These are phyloP conservation scores for Drosophila tani DNA, from an alignment of 1,140 invertebrate genomes.

Conservation along the genomic window DNA sequence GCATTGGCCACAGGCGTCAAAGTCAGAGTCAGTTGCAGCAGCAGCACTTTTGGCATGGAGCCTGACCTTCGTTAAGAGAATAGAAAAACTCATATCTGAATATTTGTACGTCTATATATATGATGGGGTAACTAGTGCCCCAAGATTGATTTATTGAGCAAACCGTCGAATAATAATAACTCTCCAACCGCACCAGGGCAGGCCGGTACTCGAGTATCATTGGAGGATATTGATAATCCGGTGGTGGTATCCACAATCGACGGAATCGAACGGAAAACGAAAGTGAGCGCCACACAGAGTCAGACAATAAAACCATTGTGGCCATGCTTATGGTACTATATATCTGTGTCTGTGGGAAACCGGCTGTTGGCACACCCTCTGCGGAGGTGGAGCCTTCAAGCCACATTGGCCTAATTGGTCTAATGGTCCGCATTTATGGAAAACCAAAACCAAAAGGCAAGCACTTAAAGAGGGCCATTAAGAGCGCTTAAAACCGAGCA, in stretches of 20 bases:
- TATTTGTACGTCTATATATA: slow-evolving; percentile 8
- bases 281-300: slow-evolving; percentile 55
- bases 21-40: slow-evolving; percentile 32
- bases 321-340: not conserved
- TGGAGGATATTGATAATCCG: slow-evolving; percentile 60
- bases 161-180: slow-evolving; percentile 42
- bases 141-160: slow-evolving; percentile 51
- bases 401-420: slow-evolving; percentile 70
- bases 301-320: slow-evolving; percentile 40
- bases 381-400: slow-evolving; percentile 76
- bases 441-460: slow-evolving; percentile 50
- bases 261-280: slow-evolving; percentile 67
- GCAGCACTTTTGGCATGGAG: slow-evolving; percentile 50
- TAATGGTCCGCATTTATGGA: slow-evolving; percentile 64
- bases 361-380: slow-evolving; percentile 65
- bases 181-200: slow-evolving; percentile 32
- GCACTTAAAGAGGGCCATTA: slow-evolving; percentile 56
- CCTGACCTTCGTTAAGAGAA: slow-evolving; percentile 72
- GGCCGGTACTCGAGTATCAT: slow-evolving; percentile 13
- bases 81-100: slow-evolving; percentile 48
- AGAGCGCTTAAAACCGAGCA: slow-evolving; percentile 45
- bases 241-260: slow-evolving; percentile 39
- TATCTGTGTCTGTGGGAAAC: slow-evolving; percentile 45
- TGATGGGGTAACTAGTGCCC: slow-evolving; percentile 25
- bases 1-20: slow-evolving; percentile 58